phyloP scores from a whole-genome alignment of 2,888 invertebrate species.

The Thumatha senex region DNA sequence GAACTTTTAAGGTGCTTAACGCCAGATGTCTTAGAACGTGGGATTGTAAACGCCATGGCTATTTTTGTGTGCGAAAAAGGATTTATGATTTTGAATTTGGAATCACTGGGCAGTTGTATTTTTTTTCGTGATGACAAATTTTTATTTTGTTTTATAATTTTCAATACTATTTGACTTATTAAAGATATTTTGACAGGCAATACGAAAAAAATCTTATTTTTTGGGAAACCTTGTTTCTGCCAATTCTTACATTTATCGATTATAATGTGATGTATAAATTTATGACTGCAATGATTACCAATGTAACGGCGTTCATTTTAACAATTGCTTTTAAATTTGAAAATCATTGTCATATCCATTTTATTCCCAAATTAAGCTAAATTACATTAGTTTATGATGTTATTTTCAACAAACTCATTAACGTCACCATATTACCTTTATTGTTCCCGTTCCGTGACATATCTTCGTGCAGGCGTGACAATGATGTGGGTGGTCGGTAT shows the following conservation, averaged over 20 bases:
- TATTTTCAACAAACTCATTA: not conserved
- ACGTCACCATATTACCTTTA: not conserved
- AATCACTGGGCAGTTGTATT: not conserved
- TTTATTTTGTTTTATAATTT: not conserved
- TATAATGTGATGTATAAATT: too few relatives aligned
- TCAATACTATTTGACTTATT: too few relatives aligned
- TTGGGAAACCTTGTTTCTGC: too few relatives aligned
- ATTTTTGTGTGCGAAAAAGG: not conserved
- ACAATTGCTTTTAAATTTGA: too few relatives aligned
- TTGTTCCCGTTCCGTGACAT: slow-evolving; percentile 2
- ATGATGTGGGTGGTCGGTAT: slow-evolving; percentile 23
- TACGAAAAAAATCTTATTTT: too few relatives aligned
- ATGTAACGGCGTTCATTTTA: too few relatives aligned
- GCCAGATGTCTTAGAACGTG: slow-evolving; percentile 12
- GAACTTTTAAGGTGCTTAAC: not conserved
- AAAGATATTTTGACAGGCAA: too few relatives aligned
- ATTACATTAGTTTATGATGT: not conserved
- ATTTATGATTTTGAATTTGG: not conserved
- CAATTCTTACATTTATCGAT: too few relatives aligned
- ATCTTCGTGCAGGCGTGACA: slow-evolving; percentile 21
- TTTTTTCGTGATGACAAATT: not conserved
- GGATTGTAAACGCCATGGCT: slow-evolving; percentile 3
- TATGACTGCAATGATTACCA: too few relatives aligned
- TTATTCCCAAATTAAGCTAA: too few relatives aligned
- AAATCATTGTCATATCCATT: too few relatives aligned